Base-by-base conservation (phyloP, 2,113 vertebrate genomes). In the Phaethornis superciliosus region DNA sequence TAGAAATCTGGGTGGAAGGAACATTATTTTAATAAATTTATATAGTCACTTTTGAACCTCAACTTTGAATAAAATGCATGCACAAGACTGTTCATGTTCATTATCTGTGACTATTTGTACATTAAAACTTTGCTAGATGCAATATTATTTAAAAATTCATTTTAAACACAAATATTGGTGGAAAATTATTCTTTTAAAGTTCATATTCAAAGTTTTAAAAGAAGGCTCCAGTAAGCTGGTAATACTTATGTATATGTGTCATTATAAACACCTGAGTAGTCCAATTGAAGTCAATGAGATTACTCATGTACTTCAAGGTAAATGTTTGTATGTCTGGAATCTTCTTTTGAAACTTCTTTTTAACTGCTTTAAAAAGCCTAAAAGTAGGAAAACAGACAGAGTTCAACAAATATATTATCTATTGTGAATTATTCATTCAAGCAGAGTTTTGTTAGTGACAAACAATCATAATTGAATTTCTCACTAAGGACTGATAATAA, bases 401-500 rank as follows among this genome's bases (percentile, higher is more conserved):
- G 67, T n/a, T 88, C 51, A 71, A 65, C 21, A 54, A 91, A 79
- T 28, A 5, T 21, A 77, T 93, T 83, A 55, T 62, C 63, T 76
- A 17, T 42, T 81, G 55, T 62, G 71, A 88, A 81, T 95, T 95
- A 78, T 83, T 96, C 68, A 64, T 83, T 93, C 37, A 75, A 74
- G 12, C 3, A 51, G 33, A 69, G 72, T 75, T 96, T 92, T 88
- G 13, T 70, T 88, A 78, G 56, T 56, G 52, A 75, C 42, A 88
- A 94, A 94, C 77, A 33, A 74, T 56, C 28, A 63, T 78, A 88
- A 92, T 1, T 71, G 72, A 94, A 94, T 47, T n/a, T 77, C 35
- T 80, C 28, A 81, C 32, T 83, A 59, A 90, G 28, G 35, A 12
- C 20, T 88, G 82, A 62, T 83, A 67, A 84, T 59, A 74, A 65